Evolutionary conservation across 2,113 vertebrate species (phyloP).

Genomic region (Prinia subflava): DNA sequence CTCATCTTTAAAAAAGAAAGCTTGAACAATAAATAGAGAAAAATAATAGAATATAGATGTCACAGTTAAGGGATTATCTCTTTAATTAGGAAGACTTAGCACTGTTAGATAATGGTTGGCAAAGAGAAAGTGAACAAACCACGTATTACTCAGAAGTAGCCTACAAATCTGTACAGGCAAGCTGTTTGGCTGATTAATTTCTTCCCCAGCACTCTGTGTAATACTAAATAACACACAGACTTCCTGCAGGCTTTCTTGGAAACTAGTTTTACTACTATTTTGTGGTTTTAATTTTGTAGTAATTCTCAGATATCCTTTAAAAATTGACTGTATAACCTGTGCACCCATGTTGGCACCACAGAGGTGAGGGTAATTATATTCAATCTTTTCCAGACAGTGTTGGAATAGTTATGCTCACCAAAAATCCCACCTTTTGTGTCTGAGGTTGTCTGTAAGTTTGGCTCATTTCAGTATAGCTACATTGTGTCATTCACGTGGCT

Average conservation of each 20-base stretch:
- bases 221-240: background rate
- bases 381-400: background rate
- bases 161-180: conserved; percentile 28
- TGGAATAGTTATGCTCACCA: background rate
- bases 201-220: background rate
- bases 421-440: background rate
- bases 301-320: background rate
- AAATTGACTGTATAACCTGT: background rate
- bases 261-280: background rate
- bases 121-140: conserved; percentile 23
- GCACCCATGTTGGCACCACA: background rate
- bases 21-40: conserved; percentile 44
- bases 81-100: conserved; percentile 58
- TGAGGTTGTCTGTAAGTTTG: background rate
- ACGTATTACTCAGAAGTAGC: background rate
- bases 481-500: background rate
- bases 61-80: conserved; percentile 36
- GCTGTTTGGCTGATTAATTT: conserved; percentile 50
- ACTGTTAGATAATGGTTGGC: background rate
- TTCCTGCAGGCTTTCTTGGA: background rate
- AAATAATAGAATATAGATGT: conserved; percentile 65
- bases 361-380: background rate
- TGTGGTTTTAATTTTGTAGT: background rate
- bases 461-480: background rate
- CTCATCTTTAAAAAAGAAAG: background rate